Conservation (phyloP, 2,113 vertebrate genomes). For the Limanda limanda region DNA sequence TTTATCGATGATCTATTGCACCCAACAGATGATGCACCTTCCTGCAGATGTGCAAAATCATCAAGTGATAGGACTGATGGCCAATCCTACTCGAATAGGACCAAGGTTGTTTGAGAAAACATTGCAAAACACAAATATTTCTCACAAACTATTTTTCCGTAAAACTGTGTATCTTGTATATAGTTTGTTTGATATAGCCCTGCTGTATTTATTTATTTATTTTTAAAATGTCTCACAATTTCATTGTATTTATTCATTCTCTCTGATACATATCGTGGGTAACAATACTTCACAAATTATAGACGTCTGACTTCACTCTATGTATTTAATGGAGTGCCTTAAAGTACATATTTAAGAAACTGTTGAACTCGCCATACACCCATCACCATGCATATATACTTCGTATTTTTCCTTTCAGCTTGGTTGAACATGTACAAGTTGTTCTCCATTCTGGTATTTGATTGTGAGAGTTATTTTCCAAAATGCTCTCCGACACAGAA, state of each 20-base stretch:
- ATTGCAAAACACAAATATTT: not conserved
- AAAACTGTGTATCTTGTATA: constrained; percentile 26
- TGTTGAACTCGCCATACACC: constrained; percentile 54
- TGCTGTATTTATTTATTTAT: constrained; percentile 44
- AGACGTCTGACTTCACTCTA: constrained; percentile 27
- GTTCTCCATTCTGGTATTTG: not conserved
- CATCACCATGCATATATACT: not conserved
- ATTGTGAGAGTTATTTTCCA: not conserved
- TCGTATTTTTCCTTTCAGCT: not conserved
- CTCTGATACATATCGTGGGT: constrained; percentile 7
- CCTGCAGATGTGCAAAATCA: not conserved
- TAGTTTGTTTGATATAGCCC: constrained; percentile 20
- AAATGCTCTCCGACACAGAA: not conserved
- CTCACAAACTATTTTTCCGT: not conserved
- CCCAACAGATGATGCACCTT: not conserved
- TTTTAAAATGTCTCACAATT: not conserved
- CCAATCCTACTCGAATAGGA: not conserved
- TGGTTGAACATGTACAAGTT: not conserved
- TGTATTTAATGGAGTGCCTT: constrained; percentile 70
- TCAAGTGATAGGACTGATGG: constrained; percentile 8
- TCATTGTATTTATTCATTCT: constrained; percentile 41
- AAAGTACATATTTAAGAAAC: constrained; percentile 33
- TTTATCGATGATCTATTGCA: not conserved
- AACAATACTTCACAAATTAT: constrained; percentile 6
- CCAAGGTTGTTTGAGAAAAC: not conserved